Percentiles rank a stretch among this genome's conserved stretches.
Evolutionary conservation across 2,797 vertebrate genomes (phyloP).

Genomic region (Helicolenus hilgendorfi): DNA sequence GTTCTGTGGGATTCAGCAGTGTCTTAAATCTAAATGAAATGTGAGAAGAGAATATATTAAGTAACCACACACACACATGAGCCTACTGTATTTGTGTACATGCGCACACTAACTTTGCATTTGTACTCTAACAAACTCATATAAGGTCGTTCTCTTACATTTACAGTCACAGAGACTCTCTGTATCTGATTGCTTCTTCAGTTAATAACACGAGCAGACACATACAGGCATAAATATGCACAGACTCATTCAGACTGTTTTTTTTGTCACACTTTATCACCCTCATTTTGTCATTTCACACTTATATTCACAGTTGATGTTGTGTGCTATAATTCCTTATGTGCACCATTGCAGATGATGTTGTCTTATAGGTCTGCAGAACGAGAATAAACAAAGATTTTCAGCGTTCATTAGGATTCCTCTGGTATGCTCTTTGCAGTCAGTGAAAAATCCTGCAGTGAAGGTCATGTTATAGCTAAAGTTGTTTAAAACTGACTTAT

Average conservation of each 20-base stretch:
- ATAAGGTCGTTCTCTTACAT: not conserved
- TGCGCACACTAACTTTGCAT: not conserved
- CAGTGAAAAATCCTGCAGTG: conserved; percentile 7
- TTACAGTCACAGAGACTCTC: not conserved
- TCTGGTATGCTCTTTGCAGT: not conserved
- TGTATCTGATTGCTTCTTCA: not conserved
- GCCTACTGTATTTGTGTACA: not conserved
- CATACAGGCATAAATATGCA: conserved; percentile 4
- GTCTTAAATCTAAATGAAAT: conserved; percentile 33
- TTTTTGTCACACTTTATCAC: not conserved
- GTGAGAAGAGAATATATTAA: conserved; percentile 1
- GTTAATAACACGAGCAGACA: not conserved
- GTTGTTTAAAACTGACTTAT: conserved; percentile 44
- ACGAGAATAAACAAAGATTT: conserved; percentile 7
- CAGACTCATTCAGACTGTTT: not conserved
- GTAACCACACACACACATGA: not conserved
- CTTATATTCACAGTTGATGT: not conserved
- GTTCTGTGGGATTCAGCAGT: conserved; percentile 14
- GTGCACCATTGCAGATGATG: not conserved
- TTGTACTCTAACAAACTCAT: not conserved
- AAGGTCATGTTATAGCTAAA: conserved; percentile 43
- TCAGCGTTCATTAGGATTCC: conserved; percentile 31
- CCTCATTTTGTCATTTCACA: conserved; percentile 27
- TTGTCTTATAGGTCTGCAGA: not conserved
- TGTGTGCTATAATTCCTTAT: not conserved